phyloP scores from a whole-genome alignment of 2,113 vertebrate species.

The Leptosomus discolor region DNA sequence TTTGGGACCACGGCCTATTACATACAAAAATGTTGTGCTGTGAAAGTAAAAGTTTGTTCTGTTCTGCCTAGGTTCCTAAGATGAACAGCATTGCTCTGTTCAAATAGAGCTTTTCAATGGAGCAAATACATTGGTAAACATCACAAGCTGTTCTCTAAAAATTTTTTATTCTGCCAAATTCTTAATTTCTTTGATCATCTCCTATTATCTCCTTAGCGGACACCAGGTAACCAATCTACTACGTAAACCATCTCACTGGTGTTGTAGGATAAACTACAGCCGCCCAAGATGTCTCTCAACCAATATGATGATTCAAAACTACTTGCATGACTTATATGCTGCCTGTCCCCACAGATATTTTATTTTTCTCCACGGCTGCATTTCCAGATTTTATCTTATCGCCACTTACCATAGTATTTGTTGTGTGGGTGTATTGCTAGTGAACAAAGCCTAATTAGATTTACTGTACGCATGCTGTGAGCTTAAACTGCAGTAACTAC shows the following conservation, averaged over 20 bases:
- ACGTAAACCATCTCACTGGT: background rate
- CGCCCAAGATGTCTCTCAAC: background rate
- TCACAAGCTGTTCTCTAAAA: background rate
- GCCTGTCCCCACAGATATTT: background rate
- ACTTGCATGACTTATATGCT: background rate
- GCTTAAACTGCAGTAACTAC: background rate
- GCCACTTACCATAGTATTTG: slow-evolving; percentile 12
- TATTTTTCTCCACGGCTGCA: background rate
- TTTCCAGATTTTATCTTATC: slow-evolving; percentile 1
- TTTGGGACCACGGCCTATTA: background rate
- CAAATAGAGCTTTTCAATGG: background rate
- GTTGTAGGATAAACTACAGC: background rate
- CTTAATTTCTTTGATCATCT: background rate
- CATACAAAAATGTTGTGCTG: background rate
- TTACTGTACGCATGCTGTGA: slow-evolving; percentile 22
- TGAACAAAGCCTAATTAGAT: slow-evolving; percentile 26
- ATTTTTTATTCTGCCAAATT: background rate
- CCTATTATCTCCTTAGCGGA: background rate
- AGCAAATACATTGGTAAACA: background rate
- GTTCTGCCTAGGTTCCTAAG: background rate
- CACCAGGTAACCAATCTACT: background rate
- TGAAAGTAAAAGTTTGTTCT: background rate
- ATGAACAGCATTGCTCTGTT: background rate
- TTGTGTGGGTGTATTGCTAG: slow-evolving; percentile 19
- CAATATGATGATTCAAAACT: background rate